phyloP scores from a whole-genome alignment of 2,113 vertebrate genomes.

The Actinemys pallida region DNA sequence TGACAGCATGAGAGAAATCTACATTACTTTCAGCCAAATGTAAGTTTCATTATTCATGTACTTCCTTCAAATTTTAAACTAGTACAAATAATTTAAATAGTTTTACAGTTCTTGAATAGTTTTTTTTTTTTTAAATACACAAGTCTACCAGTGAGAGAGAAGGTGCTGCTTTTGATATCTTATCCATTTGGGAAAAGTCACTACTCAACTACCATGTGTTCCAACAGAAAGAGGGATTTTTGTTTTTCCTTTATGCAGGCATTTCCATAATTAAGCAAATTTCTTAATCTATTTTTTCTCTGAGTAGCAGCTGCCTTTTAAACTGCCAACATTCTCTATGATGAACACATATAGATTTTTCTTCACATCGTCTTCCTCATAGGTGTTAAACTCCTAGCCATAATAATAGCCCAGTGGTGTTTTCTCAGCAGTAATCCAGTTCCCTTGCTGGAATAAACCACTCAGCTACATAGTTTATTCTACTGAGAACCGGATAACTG shows the following conservation, averaged over 20 bases:
- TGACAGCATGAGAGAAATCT: neutral
- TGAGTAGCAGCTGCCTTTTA: neutral
- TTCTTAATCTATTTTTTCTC: neutral
- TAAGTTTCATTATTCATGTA: neutral
- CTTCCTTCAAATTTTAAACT: neutral
- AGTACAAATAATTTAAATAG: neutral
- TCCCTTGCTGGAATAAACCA: neutral
- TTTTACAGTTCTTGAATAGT: neutral
- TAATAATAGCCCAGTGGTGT: neutral
- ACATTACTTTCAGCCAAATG: neutral
- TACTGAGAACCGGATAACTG: neutral
- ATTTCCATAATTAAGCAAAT: neutral
- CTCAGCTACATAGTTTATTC: neutral
- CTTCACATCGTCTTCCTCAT: neutral
- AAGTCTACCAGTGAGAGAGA: neutral
- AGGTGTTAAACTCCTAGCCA: neutral
- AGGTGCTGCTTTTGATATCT: neutral
- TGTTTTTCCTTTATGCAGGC: neutral
- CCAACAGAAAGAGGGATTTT: neutral
- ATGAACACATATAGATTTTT: fast-evolving
- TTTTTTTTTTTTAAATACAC: neutral
- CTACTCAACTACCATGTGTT: neutral
- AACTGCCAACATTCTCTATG: neutral
- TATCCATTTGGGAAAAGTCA: neutral
- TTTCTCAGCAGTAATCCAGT: neutral